Conservation (phyloP, 2,113 vertebrate genomes). For the Bombycilla garrulus region DNA sequence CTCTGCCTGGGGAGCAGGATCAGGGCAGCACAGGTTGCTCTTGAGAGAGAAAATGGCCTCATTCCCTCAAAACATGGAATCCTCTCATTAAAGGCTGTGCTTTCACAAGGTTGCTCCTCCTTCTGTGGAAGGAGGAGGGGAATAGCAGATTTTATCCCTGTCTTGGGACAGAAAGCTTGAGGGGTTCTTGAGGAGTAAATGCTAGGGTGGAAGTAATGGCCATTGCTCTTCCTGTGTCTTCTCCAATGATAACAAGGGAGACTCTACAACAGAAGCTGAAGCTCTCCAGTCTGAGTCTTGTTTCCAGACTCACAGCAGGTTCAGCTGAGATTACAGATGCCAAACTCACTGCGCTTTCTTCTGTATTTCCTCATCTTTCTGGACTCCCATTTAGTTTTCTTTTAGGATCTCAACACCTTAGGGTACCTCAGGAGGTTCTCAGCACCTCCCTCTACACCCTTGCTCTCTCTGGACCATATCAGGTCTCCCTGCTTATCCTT, state of each 20-base stretch:
- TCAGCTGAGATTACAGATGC: background rate
- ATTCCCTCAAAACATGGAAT: background rate
- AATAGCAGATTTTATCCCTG: background rate
- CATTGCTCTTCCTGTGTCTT: background rate
- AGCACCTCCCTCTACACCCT: background rate
- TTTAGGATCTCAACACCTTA: background rate
- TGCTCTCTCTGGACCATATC: background rate
- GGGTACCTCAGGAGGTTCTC: background rate
- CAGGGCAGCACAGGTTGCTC: background rate
- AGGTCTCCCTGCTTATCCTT: background rate
- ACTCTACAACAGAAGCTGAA: background rate
- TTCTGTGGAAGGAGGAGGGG: background rate
- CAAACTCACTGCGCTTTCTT: background rate
- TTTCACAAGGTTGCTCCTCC: background rate
- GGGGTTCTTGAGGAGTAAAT: background rate
- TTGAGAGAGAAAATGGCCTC: background rate
- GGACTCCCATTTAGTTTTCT: background rate
- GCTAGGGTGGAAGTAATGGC: background rate
- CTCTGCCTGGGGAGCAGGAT: background rate
- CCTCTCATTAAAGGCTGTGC: background rate
- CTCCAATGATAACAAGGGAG: background rate
- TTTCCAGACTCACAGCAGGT: background rate
- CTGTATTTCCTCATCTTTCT: background rate
- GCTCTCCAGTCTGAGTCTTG: background rate
- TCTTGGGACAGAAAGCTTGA: background rate